A percentile compares a stretch with the other conserved stretches of the same genome.
Conservation (phyloP, 2,888 invertebrate genomes). For the Apocheima hispidaria region DNA sequence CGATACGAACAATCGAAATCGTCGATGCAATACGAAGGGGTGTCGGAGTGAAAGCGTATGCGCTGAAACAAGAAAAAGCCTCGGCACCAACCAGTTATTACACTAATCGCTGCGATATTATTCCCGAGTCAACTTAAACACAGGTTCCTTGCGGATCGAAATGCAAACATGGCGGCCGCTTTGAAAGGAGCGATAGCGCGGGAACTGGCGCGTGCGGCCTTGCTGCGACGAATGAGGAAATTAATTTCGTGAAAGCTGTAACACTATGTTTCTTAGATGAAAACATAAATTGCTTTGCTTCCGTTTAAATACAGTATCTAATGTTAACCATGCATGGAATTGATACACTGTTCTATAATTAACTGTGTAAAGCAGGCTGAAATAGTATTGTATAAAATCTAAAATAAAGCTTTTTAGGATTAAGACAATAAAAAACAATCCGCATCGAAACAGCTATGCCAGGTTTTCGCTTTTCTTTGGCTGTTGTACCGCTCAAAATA, state of each 20-base stretch:
- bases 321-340: conserved; percentile 24
- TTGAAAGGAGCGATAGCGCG: conserved; percentile 78
- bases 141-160: conserved; percentile 85
- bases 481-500: too few relatives aligned
- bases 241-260: conserved; percentile 33
- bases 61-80: conserved; percentile 65
- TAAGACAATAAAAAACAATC: too few relatives aligned
- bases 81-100: conserved; percentile 84
- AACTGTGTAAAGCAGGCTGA: too few relatives aligned
- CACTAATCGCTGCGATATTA: conserved; percentile 86
- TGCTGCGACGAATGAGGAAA: conserved; percentile 35
- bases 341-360: background rate
- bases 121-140: conserved; percentile 86
- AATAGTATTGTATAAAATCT: too few relatives aligned
- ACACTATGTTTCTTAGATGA: conserved; percentile 21
- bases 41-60: conserved; percentile 73
- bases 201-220: conserved; percentile 63
- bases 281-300: conserved; percentile 34
- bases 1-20: conserved; percentile 75
- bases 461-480: too few relatives aligned
- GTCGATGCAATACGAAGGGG: conserved; percentile 68
- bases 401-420: too few relatives aligned
- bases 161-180: conserved; percentile 86
- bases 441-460: too few relatives aligned
- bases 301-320: conserved; percentile 18